Evolutionary conservation across 2,113 vertebrate species (phyloP).

Genomic region (Apistogramma diplotaenia): DNA sequence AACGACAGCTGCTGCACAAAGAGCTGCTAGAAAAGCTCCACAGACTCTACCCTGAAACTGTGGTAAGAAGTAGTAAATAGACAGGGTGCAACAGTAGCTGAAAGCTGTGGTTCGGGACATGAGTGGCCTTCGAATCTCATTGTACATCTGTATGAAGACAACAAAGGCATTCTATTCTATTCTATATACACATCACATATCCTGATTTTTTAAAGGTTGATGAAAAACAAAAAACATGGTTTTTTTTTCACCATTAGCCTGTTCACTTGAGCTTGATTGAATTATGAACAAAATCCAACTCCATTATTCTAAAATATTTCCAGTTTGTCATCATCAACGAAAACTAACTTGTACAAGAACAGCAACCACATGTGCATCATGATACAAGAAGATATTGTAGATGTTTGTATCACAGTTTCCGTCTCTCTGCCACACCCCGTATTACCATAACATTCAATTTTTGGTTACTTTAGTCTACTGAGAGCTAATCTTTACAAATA

Average conservation of each 20-base stretch:
- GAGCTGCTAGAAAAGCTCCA: constrained; percentile 84
- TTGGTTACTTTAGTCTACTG: too few relatives aligned
- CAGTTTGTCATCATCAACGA: neutral
- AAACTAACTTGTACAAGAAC: neutral
- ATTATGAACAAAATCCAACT: neutral
- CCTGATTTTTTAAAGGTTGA: neutral
- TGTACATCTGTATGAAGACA: too few relatives aligned
- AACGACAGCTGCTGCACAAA: constrained; percentile 79
- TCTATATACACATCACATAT: too few relatives aligned
- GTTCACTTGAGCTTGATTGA: neutral
- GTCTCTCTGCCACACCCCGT: neutral
- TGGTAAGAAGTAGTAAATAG: constrained; percentile 78
- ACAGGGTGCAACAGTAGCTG: neutral
- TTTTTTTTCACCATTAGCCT: neutral
- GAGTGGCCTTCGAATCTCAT: too few relatives aligned
- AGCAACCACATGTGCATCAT: neutral
- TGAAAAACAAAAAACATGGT: neutral
- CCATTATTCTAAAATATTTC: neutral
- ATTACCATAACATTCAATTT: neutral
- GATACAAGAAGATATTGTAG: neutral
- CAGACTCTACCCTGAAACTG: constrained; percentile 83
- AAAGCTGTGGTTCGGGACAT: neutral
- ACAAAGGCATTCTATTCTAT: too few relatives aligned
- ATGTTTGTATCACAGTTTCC: neutral
- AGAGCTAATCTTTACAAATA: too few relatives aligned